Evolutionary conservation across 2,888 invertebrate genomes (phyloP).

Genomic region (Diaperis boleti): DNA sequence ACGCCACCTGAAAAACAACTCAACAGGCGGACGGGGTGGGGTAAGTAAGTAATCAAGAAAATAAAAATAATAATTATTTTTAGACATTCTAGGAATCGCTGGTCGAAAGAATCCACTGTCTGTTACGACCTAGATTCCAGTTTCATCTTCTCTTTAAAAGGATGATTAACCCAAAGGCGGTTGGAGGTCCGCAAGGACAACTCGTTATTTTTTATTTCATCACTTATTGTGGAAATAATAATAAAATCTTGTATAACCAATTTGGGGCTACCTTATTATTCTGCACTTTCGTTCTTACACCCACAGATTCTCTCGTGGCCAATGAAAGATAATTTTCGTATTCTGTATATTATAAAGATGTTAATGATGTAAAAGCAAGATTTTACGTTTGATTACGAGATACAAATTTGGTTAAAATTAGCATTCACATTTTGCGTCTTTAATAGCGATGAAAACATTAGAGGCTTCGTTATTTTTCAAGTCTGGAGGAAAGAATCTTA

Average conservation of each 20-base stretch:
- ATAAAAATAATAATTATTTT: too few species aligned
- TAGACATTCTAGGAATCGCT: too few species aligned
- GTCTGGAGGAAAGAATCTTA: slow-evolving; percentile 7
- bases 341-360: not conserved
- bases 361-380: slow-evolving; percentile 10
- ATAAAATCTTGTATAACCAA: slow-evolving; percentile 39
- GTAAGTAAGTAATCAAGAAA: too few species aligned
- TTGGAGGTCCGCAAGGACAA: not conserved
- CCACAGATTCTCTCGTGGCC: slow-evolving; percentile 44
- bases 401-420: not conserved
- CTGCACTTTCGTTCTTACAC: slow-evolving; percentile 55
- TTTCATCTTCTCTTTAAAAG: slow-evolving; percentile 44
- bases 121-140: too few species aligned
- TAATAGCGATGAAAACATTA: slow-evolving; percentile 9
- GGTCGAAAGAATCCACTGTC: too few species aligned
- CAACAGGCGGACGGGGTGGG: too few species aligned
- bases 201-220: slow-evolving; percentile 13
- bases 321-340: slow-evolving; percentile 10
- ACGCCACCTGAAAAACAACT: too few species aligned
- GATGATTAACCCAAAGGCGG: slow-evolving; percentile 35
- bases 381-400: slow-evolving; percentile 10
- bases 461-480: slow-evolving; percentile 8
- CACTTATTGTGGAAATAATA: slow-evolving; percentile 17
- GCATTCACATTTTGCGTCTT: too few species aligned
- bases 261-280: slow-evolving; percentile 37